Evolutionary conservation across 2,888 invertebrate species (phyloP).

Genomic region (Tenthredo scrophulariae): DNA sequence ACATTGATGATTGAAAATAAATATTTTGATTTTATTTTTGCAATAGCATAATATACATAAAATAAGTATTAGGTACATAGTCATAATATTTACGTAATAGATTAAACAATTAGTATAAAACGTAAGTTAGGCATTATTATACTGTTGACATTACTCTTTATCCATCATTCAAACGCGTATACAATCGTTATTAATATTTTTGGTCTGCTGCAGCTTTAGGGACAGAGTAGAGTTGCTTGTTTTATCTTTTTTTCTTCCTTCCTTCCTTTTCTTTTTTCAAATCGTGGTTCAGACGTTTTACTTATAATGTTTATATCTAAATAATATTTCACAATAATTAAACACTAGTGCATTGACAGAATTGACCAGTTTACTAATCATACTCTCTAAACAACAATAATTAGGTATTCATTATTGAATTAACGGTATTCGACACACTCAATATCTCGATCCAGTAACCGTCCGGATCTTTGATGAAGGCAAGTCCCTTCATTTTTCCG

Average conservation of each 20-base stretch:
- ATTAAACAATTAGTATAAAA: conserved; percentile 65
- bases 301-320: conserved; percentile 30
- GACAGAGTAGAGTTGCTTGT: not conserved
- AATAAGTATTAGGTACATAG: conserved; percentile 62
- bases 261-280: too few relatives aligned
- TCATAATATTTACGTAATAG: conserved; percentile 59
- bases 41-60: conserved; percentile 55
- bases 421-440: conserved; percentile 76
- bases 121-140: conserved; percentile 48
- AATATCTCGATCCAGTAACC: conserved; percentile 98
- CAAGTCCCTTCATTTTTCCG: conserved; percentile 95
- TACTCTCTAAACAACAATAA: not conserved
- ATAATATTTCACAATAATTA: conserved; percentile 19
- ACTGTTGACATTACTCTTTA: not conserved
- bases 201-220: conserved; percentile 48
- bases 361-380: conserved; percentile 1
- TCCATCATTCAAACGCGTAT: not conserved
- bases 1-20: conserved; percentile 64
- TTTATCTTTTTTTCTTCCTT: too few relatives aligned
- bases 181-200: conserved; percentile 41
- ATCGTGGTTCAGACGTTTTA: not conserved
- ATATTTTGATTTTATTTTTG: conserved; percentile 68
- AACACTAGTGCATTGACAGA: conserved; percentile 26
- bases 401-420: conserved; percentile 60
- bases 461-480: conserved; percentile 97